phyloP scores from a whole-genome alignment of 1,140 invertebrate genomes.

The Drosophila rhopaloa region DNA sequence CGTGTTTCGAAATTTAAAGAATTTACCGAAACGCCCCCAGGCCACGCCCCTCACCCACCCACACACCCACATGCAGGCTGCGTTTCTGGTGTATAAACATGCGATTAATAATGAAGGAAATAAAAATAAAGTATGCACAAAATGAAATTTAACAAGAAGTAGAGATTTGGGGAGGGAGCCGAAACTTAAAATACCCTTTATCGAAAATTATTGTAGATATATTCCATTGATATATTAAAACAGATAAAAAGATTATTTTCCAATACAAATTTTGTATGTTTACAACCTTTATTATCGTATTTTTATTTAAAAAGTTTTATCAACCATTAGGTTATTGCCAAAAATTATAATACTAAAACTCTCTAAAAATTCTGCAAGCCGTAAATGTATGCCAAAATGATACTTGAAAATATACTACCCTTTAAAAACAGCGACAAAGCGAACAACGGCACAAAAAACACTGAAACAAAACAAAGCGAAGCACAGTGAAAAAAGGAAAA shows the following conservation, averaged over 20 bases:
- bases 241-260: too few species aligned
- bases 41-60: neutral
- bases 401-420: slow-evolving; percentile 3
- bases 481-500: slow-evolving; percentile 26
- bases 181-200: neutral
- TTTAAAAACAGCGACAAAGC: slow-evolving; percentile 7
- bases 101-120: slow-evolving; percentile 78
- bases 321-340: too few species aligned
- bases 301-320: too few species aligned
- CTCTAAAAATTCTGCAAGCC: neutral
- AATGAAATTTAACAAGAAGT: slow-evolving; percentile 64
- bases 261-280: too few species aligned
- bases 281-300: too few species aligned
- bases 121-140: slow-evolving; percentile 74
- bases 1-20: slow-evolving; percentile 66
- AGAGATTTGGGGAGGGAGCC: neutral
- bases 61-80: slow-evolving; percentile 32
- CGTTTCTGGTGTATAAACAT: slow-evolving; percentile 74
- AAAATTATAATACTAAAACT: too few species aligned
- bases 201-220: too few species aligned
- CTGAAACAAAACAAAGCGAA: slow-evolving; percentile 19
- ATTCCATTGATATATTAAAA: too few species aligned
- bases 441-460: slow-evolving; percentile 11
- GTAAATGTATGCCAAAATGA: neutral
- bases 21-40: slow-evolving; percentile 20